Base-by-base conservation (phyloP, 1,140 invertebrate genomes). In the Geopemphigus sp. region DNA sequence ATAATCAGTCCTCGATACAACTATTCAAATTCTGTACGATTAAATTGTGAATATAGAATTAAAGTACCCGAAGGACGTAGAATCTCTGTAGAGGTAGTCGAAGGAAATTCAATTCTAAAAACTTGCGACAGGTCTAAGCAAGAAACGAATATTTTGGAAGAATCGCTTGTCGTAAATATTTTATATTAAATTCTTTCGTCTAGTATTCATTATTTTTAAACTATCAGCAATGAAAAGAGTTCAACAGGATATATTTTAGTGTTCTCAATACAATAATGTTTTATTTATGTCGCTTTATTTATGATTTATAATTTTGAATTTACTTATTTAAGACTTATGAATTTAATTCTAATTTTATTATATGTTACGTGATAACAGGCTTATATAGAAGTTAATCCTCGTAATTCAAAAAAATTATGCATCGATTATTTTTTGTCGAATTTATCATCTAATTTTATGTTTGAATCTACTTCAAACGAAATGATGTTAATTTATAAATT, bases 401-500 rank as follows among this genome's bases (percentile, higher is more conserved):
- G 1, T 5, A 22, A 26, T 17, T 0, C 3, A 24, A n/a, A n/a
- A n/a, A n/a, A n/a, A n/a, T 0, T 19, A 6, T 68, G 66, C 15
- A 24, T 68, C 10, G 66, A 68, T 8, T 39, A 39, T 47, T 0
- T 26, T 50, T 15, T 68, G 5, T 17, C 24, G 6, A 22, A 39
- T 11, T 3, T 15, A 5, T 39, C 72, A 5, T 76, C 19, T 0
- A 39, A 39, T 6, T 45, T 45, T 59, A 15, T 45, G 15, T 76
- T 45, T 45, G 72, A 76, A 57, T 76, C 72, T 3, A 45, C 14
- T 57, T 76, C 72, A 24, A 76, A 76, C 4, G 72, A 32, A 14
- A 76, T 76, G n/a, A 8, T 8, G 0, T 1, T 76, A 10, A 0
- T 19, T 14, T 61, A 76, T 59, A 6, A 17, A 19, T 26, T 8